Evolutionary conservation across 1,140 invertebrate genomes (phyloP), one percentile per base, ranked within the genome.

Genomic region (Idris sp.): DNA sequence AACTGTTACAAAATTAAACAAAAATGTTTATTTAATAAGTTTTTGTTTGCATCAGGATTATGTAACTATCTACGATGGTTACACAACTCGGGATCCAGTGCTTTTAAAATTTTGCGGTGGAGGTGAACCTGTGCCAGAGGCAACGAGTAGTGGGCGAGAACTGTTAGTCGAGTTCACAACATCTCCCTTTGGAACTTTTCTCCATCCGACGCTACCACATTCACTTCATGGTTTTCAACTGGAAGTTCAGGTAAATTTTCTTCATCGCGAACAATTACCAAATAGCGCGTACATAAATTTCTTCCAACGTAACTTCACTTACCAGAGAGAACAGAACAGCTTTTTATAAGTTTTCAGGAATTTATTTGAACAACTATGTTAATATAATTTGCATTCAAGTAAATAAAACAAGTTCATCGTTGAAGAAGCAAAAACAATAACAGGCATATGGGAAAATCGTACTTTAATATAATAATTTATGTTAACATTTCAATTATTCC

Each of bases 31-130:
- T 35, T 51, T 51, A 41, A 26, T 7, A n/a, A 7, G 44, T 56
- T 56, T 65, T 67, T 14, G 2, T 16, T 40, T 49, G 6, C 49
- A 53, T 30, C 89, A 94, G 84, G 95, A 96, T 85, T 95, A 95
- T 85, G 93, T 96, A 48, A 95, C 94, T 3, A 92, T 97, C 22
- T 97, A 96, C 86, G 95, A 97, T 81, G 94, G 96, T 26, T 95
- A 95, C 78, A 96, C 94, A 46, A 96, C 94, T 4, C 89, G 94
- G 74, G 94, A 96, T 84, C 94, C 95, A 3, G 91, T 96, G 56
- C 92, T 97, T 68, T 86, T 96, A 62, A 95, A 95, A 86, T 96
- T 97, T 83, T 97, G 96, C 80, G 95, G 95, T 1, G 91, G 90
- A n/a, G 95, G 95, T 26, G 92, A 94, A 76, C 89, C 93, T 0